Evolutionary conservation across 1,140 invertebrate genomes (phyloP), one percentile per base, ranked within the genome.

Genomic region (Lepidurus packardi): DNA sequence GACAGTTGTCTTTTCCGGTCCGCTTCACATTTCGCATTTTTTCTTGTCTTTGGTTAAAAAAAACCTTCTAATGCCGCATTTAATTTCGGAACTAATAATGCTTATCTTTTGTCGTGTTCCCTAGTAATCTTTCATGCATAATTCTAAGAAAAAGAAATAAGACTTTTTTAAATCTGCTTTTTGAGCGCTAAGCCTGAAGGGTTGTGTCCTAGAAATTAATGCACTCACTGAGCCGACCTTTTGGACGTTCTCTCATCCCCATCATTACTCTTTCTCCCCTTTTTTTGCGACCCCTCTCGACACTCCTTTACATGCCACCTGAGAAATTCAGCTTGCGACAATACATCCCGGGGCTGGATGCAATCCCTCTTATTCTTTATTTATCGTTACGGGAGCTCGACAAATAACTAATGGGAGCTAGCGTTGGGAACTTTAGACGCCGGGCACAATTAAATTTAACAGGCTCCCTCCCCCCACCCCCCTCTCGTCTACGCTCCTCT

Each of bases 331-430:
- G 10, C 45, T 16, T 47, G 53, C 8, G 13, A 16, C 13, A n/a
- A n/a, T 65, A 65, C 53, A 13, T 65, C 53, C 21, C 21, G 16
- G 16, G 16, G 21, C 53, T 65, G 16, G 53, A 16, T 65, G 53
- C 13, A 65, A 65, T 65, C 13, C 21, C 13, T 21, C 53, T 65
- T 21, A 21, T 65, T 65, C 53, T 13, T 21, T 65, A 65, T 65
- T 65, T 65, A 65, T 65, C 21, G 53, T 65, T 65, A 65, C 53
- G 53, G 53, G 21, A 65, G 53, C 53, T 65, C 53, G 53, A 65
- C 53, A 65, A 65, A 65, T 65, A 65, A 65, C 53, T 65, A 65
- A 65, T 65, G 53, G 53, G 53, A 65, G 34, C 53, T 65, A 65
- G 53, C 16, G 53, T 65, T 21, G 53, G 53, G 53, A 65, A 65